A percentile compares a stretch with the other conserved stretches of the same genome.
phyloP scores from a whole-genome alignment of 2,113 vertebrate genomes.

The Fregata magnificens region DNA sequence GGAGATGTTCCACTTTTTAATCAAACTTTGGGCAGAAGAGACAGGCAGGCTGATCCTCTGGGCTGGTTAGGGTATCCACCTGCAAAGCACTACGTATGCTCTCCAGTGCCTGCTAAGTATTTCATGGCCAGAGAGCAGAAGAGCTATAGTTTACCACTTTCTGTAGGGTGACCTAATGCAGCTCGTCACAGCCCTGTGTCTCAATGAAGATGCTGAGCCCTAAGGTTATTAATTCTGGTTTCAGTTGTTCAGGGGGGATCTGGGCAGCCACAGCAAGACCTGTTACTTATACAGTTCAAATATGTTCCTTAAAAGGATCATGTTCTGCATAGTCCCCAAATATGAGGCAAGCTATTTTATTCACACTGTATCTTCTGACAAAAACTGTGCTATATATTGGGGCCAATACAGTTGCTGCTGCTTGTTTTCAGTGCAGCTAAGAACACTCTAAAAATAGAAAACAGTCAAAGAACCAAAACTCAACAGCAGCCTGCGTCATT shows the following conservation, averaged over 20 bases:
- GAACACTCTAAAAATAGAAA: conserved; percentile 46
- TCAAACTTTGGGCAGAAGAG: not conserved
- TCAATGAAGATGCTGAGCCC: not conserved
- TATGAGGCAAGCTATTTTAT: not conserved
- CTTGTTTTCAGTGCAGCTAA: not conserved
- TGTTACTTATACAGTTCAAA: not conserved
- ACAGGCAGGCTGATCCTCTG: not conserved
- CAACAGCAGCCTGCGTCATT: conserved; percentile 24
- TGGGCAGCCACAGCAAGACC: not conserved
- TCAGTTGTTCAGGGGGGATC: not conserved
- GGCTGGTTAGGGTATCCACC: not conserved
- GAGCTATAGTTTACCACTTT: not conserved
- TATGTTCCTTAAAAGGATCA: not conserved
- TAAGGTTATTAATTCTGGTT: not conserved
- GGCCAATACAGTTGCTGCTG: not conserved
- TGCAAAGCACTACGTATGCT: not conserved
- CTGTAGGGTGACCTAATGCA: not conserved
- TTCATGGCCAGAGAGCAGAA: not conserved
- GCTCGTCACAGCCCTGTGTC: not conserved
- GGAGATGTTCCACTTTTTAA: not conserved
- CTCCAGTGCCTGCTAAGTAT: not conserved
- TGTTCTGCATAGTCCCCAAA: not conserved
- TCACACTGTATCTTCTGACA: not conserved
- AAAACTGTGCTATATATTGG: not conserved
- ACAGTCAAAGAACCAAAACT: conserved; percentile 21